Base-by-base conservation (phyloP, 2,797 vertebrate species). In the Toxotes lorentzi region DNA sequence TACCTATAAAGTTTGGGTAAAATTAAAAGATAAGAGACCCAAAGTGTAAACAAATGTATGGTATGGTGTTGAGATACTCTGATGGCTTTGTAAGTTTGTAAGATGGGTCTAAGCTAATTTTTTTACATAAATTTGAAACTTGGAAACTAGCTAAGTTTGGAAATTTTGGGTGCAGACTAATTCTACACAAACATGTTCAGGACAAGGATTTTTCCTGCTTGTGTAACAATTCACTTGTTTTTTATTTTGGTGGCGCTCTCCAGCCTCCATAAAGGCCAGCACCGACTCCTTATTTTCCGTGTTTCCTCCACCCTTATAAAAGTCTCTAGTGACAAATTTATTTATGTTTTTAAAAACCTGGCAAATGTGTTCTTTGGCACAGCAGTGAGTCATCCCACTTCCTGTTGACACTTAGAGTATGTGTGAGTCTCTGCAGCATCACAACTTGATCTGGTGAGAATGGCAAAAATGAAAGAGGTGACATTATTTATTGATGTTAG, bases 401-500 rank as follows among this genome's bases (percentile, higher is more conserved):
- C 32, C 58, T 63, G 76, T 62, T 78, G 50, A 73, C 59, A 57
- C 17, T 66, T 38, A 3, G 5, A 12, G 40, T 45, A 27, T 66
- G 38, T 12, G 51, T 0, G 47, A 50, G 13, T 21, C 19, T 41
- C 17, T 19, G 19, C 64, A 40, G n/a, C 48, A 35, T 5, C 1
- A 60, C 21, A 85, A 79, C 48, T 24, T 56, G 67, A 82, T 82
- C 79, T 23, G 34, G 10, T 1, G 3, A 62, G 41, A 64, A 19
- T 1, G 2, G 23, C 16, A 50, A 47, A 3, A 14, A 50, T 41
- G 40, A 66, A 34, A 16, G 30, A 23, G 34, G 19, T 0, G 8
- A 41, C 71, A 79, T 85, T 0, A 67, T 79, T 85, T 86, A 89
- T 87, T 86, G 23, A 90, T 64, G 69, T 10, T 23, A 35, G 24